Evolutionary conservation across 2,113 vertebrate species (phyloP).

Genomic region (Isichthys henryi): DNA sequence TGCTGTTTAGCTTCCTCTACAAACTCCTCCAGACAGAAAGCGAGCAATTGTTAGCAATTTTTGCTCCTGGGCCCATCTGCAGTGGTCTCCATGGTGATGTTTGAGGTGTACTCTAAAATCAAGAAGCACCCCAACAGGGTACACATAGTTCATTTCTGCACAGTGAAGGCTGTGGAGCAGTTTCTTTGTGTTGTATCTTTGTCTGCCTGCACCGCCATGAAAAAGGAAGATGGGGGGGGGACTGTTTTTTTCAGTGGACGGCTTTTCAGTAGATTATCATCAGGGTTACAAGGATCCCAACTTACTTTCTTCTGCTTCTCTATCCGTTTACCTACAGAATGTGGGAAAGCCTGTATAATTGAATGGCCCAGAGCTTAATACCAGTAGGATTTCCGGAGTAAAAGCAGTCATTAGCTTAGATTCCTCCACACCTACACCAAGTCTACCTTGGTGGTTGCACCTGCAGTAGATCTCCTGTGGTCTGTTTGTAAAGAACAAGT

Average conservation of each 20-base stretch:
- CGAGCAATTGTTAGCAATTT: constrained; percentile 62
- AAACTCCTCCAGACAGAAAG: constrained; percentile 48
- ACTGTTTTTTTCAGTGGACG: not conserved
- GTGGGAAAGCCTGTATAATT: not conserved
- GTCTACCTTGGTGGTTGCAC: constrained; percentile 54
- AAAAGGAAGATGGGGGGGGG: not conserved
- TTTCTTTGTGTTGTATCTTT: not conserved
- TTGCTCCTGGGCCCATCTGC: constrained; percentile 56
- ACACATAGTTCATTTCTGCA: constrained; percentile 30
- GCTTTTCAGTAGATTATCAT: not conserved
- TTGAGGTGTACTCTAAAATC: constrained; percentile 53
- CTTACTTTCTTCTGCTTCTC: not conserved
- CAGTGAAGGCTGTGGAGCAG: not conserved
- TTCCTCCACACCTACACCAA: constrained; percentile 67
- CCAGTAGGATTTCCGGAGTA: not conserved
- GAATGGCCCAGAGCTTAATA: not conserved
- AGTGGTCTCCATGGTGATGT: constrained; percentile 62
- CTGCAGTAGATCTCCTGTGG: constrained; percentile 43
- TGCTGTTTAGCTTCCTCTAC: constrained; percentile 44
- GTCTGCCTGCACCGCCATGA: not conserved
- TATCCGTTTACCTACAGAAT: not conserved
- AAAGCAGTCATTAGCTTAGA: constrained; percentile 52
- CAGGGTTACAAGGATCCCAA: not conserved
- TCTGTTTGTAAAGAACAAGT: constrained; percentile 49
- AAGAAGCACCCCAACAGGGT: constrained; percentile 37